Evolutionary conservation across 2,797 vertebrate species (phyloP), one percentile per base, ranked within the genome.

Genomic region (Nothura maculosa): DNA sequence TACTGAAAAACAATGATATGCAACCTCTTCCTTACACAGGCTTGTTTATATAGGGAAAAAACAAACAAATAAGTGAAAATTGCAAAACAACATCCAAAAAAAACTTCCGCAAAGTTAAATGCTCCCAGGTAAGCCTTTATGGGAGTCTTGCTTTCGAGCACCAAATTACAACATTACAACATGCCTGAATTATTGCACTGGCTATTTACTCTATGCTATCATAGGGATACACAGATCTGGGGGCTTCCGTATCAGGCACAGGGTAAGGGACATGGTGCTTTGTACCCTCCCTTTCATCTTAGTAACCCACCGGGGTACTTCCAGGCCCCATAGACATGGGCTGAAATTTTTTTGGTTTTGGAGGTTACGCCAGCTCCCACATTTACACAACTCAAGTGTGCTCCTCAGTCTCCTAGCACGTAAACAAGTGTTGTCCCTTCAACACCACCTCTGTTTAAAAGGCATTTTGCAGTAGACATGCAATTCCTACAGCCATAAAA

Each of bases 121-220:
- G 10, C 40, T 64, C 4, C 61, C 57, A 55, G 89, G 69, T 12
- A 48, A 67, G 21, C 12, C 54, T 34, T 58, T 17, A 48, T 47
- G 32, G 43, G 42, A 47, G 43, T 22, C 21, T 25, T 47, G 34
- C 6, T 47, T 22, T 9, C 22, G 16, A n/a, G 43, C 24, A 25
- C 24, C 64, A 25, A 22, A 66, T 32, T 43, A 14, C 20, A 22
- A 45, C 32, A 27, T 30, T 62, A 75, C 81, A 85, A 64, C 16
- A 25, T 17, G 7, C 30, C 0, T 50, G 15, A 83, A 63, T n/a
- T 45, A 63, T 57, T 43, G 24, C 63, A 61, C 0, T 30, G 47
- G 18, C 32, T 73, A 36, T 0, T 0, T 2, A 17, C 18, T 67
- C 25, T 30, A 54, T 8, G 75, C 72, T n/a, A n/a, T n/a, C n/a